These are phyloP conservation scores for Tapirus indicus DNA, from an alignment of 2,797 vertebrate genomes.

Conservation along the genomic window DNA sequence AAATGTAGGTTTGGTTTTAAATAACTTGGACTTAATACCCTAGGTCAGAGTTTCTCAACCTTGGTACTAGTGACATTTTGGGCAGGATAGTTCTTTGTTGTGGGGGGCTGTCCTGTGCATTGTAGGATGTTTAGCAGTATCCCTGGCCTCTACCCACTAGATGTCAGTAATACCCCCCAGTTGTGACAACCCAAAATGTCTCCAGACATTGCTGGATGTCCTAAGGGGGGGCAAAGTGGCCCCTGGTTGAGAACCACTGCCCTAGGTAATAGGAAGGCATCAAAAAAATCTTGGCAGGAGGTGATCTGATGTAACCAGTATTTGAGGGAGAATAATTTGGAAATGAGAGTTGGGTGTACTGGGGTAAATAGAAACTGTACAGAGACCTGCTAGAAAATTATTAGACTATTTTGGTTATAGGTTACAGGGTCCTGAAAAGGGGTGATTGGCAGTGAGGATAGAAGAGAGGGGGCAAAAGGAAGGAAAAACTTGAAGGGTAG, in stretches of 20 bases:
- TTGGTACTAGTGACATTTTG: not conserved
- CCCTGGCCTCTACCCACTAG: not conserved
- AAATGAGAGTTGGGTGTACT: not conserved
- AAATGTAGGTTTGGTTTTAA: not conserved
- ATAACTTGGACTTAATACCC: slow-evolving; percentile 13
- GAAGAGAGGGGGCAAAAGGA: not conserved
- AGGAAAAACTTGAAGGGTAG: not conserved
- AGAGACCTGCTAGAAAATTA: not conserved
- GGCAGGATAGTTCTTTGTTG: not conserved
- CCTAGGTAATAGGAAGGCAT: not conserved
- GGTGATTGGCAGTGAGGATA: not conserved
- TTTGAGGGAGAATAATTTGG: not conserved
- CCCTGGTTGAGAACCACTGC: not conserved
- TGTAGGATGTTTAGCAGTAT: not conserved
- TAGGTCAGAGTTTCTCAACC: not conserved
- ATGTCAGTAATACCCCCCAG: not conserved
- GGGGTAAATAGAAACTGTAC: not conserved
- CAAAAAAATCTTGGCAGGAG: not conserved
- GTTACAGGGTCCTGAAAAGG: not conserved
- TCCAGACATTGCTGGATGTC: not conserved
- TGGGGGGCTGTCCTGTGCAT: not conserved
- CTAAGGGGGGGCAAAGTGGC: not conserved
- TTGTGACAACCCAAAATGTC: not conserved
- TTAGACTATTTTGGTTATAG: not conserved
- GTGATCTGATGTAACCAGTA: not conserved